A percentile compares a stretch with the other conserved stretches of the same genome.
phyloP scores from a whole-genome alignment of 2,888 invertebrate species.

The Andricus quercusramuli region DNA sequence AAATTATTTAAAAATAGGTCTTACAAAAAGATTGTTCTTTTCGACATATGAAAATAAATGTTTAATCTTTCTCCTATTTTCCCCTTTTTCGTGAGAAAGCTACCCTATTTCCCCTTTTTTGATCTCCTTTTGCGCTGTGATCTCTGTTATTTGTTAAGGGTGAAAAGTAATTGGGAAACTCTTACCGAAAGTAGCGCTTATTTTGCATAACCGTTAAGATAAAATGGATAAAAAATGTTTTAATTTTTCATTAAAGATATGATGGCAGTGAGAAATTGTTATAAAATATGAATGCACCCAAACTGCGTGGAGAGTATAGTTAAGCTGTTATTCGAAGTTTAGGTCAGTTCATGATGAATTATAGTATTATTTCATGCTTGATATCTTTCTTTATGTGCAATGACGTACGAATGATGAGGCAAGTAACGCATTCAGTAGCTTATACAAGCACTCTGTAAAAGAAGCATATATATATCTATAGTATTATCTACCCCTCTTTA shows the following conservation, averaged over 20 bases:
- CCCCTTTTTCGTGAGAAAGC: too few relatives aligned
- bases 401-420: slow-evolving; percentile 12
- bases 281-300: neutral
- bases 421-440: slow-evolving; percentile 28
- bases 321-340: neutral
- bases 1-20: too few relatives aligned
- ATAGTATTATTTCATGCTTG: slow-evolving; percentile 14
- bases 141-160: too few relatives aligned
- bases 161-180: too few relatives aligned
- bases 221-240: too few relatives aligned
- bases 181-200: too few relatives aligned
- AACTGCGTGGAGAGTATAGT: neutral
- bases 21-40: too few relatives aligned
- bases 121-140: too few relatives aligned
- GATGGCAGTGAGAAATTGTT: neutral
- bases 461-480: neutral
- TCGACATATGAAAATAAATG: too few relatives aligned
- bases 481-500: slow-evolving; percentile 34
- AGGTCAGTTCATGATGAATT: slow-evolving; percentile 1
- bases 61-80: too few relatives aligned
- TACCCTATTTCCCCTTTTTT: too few relatives aligned
- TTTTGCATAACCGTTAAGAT: too few relatives aligned
- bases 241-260: neutral
- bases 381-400: slow-evolving; percentile 25
- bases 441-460: slow-evolving; percentile 27